phyloP scores from a whole-genome alignment of 2,888 invertebrate genomes.

The Calameuta filiformis region DNA sequence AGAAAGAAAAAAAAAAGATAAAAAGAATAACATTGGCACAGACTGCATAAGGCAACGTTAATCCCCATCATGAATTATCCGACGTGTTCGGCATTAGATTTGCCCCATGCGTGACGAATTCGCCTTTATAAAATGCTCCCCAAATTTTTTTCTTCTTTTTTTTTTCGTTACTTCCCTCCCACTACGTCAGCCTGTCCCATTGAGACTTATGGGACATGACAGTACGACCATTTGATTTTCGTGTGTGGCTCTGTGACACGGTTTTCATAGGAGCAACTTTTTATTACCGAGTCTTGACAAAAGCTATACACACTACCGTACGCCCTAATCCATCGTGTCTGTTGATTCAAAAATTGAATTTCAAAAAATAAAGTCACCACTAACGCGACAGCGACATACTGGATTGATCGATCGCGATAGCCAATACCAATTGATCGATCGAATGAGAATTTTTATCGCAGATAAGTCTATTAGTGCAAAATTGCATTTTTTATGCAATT shows the following conservation, averaged over 20 bases:
- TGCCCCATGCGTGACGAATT: constrained; percentile 1
- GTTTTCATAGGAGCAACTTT: not conserved
- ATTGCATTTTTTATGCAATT: not conserved
- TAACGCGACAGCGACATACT: not conserved
- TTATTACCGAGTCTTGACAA: not conserved
- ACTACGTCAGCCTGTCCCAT: not conserved
- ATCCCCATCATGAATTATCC: constrained; percentile 1
- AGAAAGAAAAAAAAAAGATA: no score
- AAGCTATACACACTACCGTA: not conserved
- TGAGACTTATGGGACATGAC: not conserved
- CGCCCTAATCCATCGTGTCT: not conserved
- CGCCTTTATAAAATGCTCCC: not conserved
- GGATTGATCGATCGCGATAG: not conserved
- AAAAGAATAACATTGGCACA: not conserved
- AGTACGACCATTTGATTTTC: not conserved
- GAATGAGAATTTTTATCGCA: not conserved
- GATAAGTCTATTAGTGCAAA: not conserved
- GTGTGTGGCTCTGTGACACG: not conserved
- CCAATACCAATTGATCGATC: no score
- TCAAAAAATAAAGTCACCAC: not conserved
- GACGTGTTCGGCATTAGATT: constrained; percentile 4
- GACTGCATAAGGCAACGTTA: not conserved
- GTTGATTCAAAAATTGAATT: not conserved
- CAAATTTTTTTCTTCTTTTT: not conserved
- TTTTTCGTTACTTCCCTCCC: not conserved